phyloP scores from a whole-genome alignment of 2,888 invertebrate genomes.

The Netelia fuscicornis region DNA sequence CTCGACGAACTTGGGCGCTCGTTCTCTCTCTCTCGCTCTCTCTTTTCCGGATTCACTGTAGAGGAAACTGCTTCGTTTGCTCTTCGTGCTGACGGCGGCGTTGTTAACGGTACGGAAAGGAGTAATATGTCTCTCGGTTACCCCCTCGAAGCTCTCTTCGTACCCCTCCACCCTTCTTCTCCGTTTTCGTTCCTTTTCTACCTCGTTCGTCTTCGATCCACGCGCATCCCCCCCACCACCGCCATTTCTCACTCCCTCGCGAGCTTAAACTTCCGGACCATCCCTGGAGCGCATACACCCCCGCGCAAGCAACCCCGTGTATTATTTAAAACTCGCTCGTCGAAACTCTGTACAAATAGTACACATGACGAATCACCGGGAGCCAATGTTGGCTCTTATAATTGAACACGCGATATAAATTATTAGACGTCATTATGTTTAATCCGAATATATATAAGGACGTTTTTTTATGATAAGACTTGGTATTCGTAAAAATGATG shows the following conservation, averaged over 20 bases:
- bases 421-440: no score
- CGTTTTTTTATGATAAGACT: no score
- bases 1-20: constrained; percentile 63
- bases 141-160: constrained; percentile 38
- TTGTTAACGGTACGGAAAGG: constrained; percentile 69
- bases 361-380: constrained; percentile 23
- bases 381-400: constrained; percentile 17
- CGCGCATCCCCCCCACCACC: constrained; percentile 5
- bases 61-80: constrained; percentile 69
- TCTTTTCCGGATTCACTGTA: constrained; percentile 46
- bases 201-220: constrained; percentile 64
- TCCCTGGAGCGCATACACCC: constrained; percentile 25
- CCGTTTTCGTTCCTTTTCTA: constrained; percentile 34
- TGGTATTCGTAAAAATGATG: no score
- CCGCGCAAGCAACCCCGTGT: constrained; percentile 31
- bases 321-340: constrained; percentile 57
- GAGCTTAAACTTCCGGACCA: constrained; percentile 44
- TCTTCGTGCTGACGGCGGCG: constrained; percentile 68
- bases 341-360: constrained; percentile 16
- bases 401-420: neutral
- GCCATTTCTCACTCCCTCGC: neutral
- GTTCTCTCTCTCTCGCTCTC: constrained; percentile 11
- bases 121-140: constrained; percentile 68
- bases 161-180: neutral
- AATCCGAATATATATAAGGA: no score